Evolutionary conservation across 2,113 vertebrate genomes (phyloP), one percentile per base, ranked within the genome.

Genomic region (Lucifuga dentata): DNA sequence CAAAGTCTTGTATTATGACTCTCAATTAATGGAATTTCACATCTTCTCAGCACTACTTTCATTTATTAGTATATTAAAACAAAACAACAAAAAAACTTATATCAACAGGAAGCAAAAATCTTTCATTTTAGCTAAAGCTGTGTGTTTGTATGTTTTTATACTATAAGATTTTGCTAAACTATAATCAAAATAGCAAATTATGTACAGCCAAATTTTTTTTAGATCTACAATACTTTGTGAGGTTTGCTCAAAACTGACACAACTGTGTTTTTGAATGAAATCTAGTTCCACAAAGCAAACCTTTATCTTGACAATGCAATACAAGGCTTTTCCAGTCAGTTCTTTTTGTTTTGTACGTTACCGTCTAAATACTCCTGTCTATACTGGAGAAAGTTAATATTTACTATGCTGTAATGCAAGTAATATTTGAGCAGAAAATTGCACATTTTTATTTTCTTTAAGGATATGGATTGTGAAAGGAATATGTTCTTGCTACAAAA

Each of bases 131-230:
- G 39, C 19, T 38, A 36, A 23, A 6, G 16, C 17, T 40, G 29
- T 61, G 45, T 83, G 81, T 81, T 21, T 52, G 49, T 68, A 46
- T 84, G n/a, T 78, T 58, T 85, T 84, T 76, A 53, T 83, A 84
- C 73, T 52, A 40, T n/a, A 36, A 38, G 9, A 11, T 67, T 84
- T 86, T 76, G 53, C 65, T 68, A 69, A 59, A 62, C 33, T 41
- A 40, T 38, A 51, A 43, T 8, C 23, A 70, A 70, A 73, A 57
- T 17, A 65, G 46, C 20, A 60, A 33, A 49, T 78, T 8, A 4
- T 80, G 56, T 69, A 73, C 72, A 73, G 52, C 19, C 26, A 59
- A 13, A n/a, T 62, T 65, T 70, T 76, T 29, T 73, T 58, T 61
- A 73, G 45, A 68, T 29, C 11, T 63, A 40, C 24, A 32, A 66